Evolutionary conservation across 1,140 invertebrate species (phyloP), one percentile per base, ranked within the genome.

Genomic region (Drosophila ficusphila): DNA sequence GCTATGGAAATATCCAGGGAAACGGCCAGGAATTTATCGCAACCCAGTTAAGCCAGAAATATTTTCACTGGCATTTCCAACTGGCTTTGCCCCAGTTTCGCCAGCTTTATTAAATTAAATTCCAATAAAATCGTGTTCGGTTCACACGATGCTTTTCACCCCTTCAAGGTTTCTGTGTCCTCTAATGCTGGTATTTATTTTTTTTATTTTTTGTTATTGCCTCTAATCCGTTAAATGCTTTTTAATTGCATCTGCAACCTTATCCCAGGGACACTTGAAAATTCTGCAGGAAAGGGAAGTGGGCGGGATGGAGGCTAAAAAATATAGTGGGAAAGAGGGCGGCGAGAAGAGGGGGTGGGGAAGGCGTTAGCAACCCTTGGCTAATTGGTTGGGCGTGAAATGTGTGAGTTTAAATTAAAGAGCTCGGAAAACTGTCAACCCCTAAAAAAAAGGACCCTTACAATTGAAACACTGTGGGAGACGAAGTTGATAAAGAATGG

Each of bases 171-270:
- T 33, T 47, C 38, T 12, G 18, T 41, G 72, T 54, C 56, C 44
- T 41, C 41, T 58, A 75, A 62, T 81, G 54, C 49, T 64, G 60
- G 56, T 71, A 64, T 58, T 77, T 64, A 21, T 53, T 51, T 33
- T 33, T 62, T 49, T 54, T 70, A 79, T 76, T 54, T 62, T 74
- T 58, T 42, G 46, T 60, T 73, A 81, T 73, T 69, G 79, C 61
- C 68, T 64, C 52, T 79, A 73, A 85, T 79, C 81, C 60, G 71
- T 39, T 85, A 85, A 85, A 85, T 85, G 72, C 56, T 88, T 81
- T 85, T 86, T 85, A 85, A 85, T 85, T 85, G 81, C 56, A 76
- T 85, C 54, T 69, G 58, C 34, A 72, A 57, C 58, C 76, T 68
- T 74, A 47, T 48, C 18, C 36, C 81, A 73, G 65, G 61, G 61